Evolutionary conservation across 2,797 vertebrate genomes (phyloP).

Genomic region (Propithecus perrieri): DNA sequence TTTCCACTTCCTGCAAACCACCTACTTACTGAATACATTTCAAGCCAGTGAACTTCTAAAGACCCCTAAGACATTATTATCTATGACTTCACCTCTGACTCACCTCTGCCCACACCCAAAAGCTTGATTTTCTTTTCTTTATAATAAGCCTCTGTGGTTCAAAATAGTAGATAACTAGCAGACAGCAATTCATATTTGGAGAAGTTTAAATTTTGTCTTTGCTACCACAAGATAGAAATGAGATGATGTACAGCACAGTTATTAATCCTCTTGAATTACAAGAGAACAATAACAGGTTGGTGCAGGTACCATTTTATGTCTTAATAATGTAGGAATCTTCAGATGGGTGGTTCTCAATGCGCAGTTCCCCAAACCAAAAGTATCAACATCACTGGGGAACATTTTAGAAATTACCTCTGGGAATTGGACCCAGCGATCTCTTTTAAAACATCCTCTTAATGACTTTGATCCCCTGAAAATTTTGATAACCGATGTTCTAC

Average conservation of each 20-base stretch:
- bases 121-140: constrained; percentile 50
- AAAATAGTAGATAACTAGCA: neutral
- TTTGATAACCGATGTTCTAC: neutral
- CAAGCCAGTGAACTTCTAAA: constrained; percentile 59
- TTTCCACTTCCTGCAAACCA: neutral
- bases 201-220: neutral
- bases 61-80: constrained; percentile 31
- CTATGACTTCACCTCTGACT: constrained; percentile 58
- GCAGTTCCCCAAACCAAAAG: neutral
- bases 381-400: neutral
- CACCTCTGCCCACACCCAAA: constrained; percentile 11
- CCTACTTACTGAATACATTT: constrained; percentile 22
- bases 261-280: neutral
- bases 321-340: neutral
- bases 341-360: neutral
- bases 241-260: neutral
- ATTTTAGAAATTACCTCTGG: neutral
- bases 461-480: neutral
- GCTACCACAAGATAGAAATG: neutral
- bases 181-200: neutral
- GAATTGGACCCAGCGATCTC: rapidly evolving
- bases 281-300: neutral
- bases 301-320: neutral
- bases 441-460: neutral
- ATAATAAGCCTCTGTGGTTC: neutral